Evolutionary conservation across 2,888 invertebrate genomes (phyloP), one percentile per base, ranked within the genome.

Genomic region (Apodemia hepburni): DNA sequence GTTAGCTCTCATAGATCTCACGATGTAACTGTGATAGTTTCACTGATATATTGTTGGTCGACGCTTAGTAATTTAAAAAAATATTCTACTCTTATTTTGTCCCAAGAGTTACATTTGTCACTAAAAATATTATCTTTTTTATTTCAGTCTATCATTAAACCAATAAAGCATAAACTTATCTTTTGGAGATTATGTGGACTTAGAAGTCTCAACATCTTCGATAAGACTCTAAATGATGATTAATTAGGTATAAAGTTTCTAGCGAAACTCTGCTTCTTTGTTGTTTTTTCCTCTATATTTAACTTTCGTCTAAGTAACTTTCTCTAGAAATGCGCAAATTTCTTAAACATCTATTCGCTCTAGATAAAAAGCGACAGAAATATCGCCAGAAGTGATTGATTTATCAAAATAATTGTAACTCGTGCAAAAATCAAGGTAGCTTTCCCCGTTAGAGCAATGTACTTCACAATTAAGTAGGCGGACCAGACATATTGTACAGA

Each of bases 381-480:
- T 45, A 45, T 45, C 42, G 42, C n/a, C 12, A 54, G 27, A 15
- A 15, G 12, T 27, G 54, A 27, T 54, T 27, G 27, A 54, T 27
- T 27, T 54, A 54, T 54, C 54, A 54, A 22, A 12, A 22, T 22
- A 54, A 15, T 54, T 27, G 15, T 54, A 54, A 27, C 27, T 54
- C 7, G 66, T 64, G 67, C 69, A 65, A 70, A 68, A 68, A 68
- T 69, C 69, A 65, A 68, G 68, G 68, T 68, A 69, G 71, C 72
- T 72, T 72, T 72, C 72, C 70, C 69, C 68, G 66, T 64, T 71
- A 70, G 79, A 74, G 76, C 78, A 81, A 82, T 69, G 80, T 71
- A 78, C 83, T 70, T 54, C 2, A 54, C 22, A 51, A 54, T 51
- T 38, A 66, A 65, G 83, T 81, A 75, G 84, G 84, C 78, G 83